phyloP scores from a whole-genome alignment of 2,888 invertebrate species.

The Oligia fasciuncula region DNA sequence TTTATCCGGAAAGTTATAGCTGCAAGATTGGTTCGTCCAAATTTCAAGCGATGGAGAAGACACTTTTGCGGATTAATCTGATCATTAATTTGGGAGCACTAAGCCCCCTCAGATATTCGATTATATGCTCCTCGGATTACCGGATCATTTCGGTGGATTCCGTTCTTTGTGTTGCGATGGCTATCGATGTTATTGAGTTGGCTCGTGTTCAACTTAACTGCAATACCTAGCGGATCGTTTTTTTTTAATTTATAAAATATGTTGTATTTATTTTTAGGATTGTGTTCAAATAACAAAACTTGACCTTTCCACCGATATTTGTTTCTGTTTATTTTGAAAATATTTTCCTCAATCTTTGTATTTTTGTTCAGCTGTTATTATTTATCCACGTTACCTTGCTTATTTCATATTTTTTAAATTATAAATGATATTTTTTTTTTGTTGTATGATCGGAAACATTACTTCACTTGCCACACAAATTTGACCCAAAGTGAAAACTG shows the following conservation, averaged over 20 bases:
- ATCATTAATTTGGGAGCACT: constrained; percentile 70
- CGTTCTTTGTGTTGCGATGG: constrained; percentile 62
- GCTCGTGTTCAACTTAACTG: constrained; percentile 65
- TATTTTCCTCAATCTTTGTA: constrained; percentile 18
- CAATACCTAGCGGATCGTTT: constrained; percentile 41
- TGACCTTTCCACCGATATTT: neutral
- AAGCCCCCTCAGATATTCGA: constrained; percentile 66
- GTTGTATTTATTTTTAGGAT: constrained; percentile 33
- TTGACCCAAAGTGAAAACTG: constrained; percentile 1
- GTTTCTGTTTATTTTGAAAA: constrained; percentile 10
- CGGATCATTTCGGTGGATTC: constrained; percentile 56
- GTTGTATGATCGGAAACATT: neutral
- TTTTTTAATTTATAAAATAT: constrained; percentile 50
- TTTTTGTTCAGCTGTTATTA: constrained; percentile 7
- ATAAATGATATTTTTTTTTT: neutral
- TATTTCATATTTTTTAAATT: neutral
- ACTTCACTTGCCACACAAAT: neutral
- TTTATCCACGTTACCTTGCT: neutral
- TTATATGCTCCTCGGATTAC: constrained; percentile 63
- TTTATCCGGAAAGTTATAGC: constrained; percentile 76
- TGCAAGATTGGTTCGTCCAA: constrained; percentile 73
- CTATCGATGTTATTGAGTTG: constrained; percentile 67
- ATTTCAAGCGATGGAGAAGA: constrained; percentile 66
- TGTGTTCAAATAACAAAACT: constrained; percentile 3
- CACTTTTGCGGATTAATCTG: constrained; percentile 73